Conservation (phyloP, 2,888 invertebrate species). For the Polylopha cassiicola region DNA sequence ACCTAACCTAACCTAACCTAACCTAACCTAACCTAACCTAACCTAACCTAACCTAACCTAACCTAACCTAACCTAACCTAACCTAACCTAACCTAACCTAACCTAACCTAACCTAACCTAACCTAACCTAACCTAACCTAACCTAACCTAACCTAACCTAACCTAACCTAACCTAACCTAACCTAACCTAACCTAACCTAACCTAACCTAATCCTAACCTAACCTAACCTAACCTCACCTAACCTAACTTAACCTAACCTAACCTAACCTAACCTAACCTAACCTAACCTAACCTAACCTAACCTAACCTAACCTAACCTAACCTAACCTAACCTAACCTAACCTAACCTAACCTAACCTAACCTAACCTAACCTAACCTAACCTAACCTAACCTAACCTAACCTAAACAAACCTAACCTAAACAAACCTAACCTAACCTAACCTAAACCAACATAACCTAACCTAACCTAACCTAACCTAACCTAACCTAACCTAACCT, state of each 20-base stretch:
- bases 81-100: constrained; percentile 6
- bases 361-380: constrained; percentile 6
- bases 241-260: constrained; percentile 3
- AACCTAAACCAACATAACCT: constrained; percentile 10
- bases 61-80: constrained; percentile 6
- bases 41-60: constrained; percentile 4
- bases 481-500: constrained; percentile 25
- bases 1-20: constrained; percentile 5
- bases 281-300: constrained; percentile 6
- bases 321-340: constrained; percentile 6
- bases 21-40: constrained; percentile 6
- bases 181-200: constrained; percentile 6
- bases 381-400: constrained; percentile 13
- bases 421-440: constrained; percentile 21
- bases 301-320: constrained; percentile 6
- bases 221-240: constrained; percentile 4
- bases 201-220: constrained; percentile 5
- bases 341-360: constrained; percentile 5
- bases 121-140: constrained; percentile 6
- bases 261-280: constrained; percentile 5
- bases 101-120: constrained; percentile 6
- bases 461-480: constrained; percentile 22
- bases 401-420: constrained; percentile 21
- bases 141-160: constrained; percentile 6
- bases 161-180: constrained; percentile 4